Conservation (phyloP, 2,888 invertebrate species). For the Morpho achilles region DNA sequence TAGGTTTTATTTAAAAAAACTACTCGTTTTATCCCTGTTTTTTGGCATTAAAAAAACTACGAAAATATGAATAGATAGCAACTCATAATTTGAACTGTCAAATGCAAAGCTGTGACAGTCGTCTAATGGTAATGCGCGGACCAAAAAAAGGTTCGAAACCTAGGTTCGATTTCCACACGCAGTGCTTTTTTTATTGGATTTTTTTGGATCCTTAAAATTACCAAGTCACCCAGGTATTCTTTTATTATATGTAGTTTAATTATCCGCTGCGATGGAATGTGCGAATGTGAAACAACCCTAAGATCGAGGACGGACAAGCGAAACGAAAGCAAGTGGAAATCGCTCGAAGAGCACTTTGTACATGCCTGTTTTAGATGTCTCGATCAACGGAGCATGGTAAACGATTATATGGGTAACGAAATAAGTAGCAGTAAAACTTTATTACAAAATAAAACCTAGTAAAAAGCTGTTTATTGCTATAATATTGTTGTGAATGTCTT, state of each 20-base stretch:
- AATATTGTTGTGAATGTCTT: background rate
- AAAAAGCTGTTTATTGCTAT: background rate
- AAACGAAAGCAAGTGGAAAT: constrained; percentile 4
- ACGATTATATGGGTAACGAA: constrained; percentile 3
- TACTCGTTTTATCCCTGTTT: too few species aligned
- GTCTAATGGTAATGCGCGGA: too few species aligned
- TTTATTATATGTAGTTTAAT: too few species aligned
- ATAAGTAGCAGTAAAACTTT: background rate
- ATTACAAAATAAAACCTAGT: background rate
- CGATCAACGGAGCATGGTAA: constrained; percentile 10
- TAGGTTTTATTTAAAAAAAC: too few species aligned
- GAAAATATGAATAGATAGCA: too few species aligned
- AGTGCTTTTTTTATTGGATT: too few species aligned
- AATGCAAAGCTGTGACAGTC: too few species aligned
- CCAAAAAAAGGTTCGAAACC: too few species aligned
- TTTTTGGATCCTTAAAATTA: too few species aligned
- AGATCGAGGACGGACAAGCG: constrained; percentile 10
- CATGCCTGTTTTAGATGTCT: constrained; percentile 3
- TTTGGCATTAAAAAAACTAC: too few species aligned
- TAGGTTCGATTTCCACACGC: too few species aligned
- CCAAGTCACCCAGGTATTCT: background rate
- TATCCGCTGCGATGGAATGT: background rate
- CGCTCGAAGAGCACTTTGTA: constrained; percentile 9
- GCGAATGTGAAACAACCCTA: background rate
- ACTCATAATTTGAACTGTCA: too few species aligned